A percentile compares a stretch with the other conserved stretches of the same genome.
Conservation (phyloP, 1,140 invertebrate species). For the Temnothorax longispinosus region DNA sequence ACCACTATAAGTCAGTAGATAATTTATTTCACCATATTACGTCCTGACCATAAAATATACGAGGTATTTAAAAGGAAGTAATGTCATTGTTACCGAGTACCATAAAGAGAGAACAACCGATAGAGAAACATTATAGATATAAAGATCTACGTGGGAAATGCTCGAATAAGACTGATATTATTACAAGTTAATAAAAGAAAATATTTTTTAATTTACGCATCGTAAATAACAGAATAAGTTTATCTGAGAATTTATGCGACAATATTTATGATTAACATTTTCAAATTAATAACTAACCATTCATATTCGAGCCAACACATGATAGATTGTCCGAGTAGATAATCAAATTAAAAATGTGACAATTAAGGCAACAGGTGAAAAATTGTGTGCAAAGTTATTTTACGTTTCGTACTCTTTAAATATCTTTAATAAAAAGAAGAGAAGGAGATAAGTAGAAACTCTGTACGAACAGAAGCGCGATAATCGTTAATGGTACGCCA, state of each 20-base stretch:
- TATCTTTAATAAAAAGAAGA: conserved; percentile 10
- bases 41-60: conserved; percentile 54
- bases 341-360: conserved; percentile 5
- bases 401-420: not conserved
- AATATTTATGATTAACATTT: conserved; percentile 2
- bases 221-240: not conserved
- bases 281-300: not conserved
- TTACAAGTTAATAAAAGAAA: not conserved
- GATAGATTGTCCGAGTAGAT: not conserved
- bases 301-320: conserved; percentile 3
- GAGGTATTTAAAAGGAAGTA: conserved; percentile 20
- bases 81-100: conserved; percentile 60
- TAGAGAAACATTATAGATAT: conserved; percentile 61
- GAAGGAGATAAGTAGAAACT: conserved; percentile 21
- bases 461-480: not conserved
- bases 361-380: conserved; percentile 7
- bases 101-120: conserved; percentile 60
- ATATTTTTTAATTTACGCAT: not conserved
- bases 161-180: conserved; percentile 12
- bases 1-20: conserved; percentile 81
- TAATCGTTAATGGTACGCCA: conserved; percentile 5
- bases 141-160: conserved; percentile 46
- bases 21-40: conserved; percentile 69
- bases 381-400: conserved; percentile 21
- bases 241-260: not conserved